Base-by-base conservation (phyloP, 2,113 vertebrate genomes). In the Mugil cephalus region DNA sequence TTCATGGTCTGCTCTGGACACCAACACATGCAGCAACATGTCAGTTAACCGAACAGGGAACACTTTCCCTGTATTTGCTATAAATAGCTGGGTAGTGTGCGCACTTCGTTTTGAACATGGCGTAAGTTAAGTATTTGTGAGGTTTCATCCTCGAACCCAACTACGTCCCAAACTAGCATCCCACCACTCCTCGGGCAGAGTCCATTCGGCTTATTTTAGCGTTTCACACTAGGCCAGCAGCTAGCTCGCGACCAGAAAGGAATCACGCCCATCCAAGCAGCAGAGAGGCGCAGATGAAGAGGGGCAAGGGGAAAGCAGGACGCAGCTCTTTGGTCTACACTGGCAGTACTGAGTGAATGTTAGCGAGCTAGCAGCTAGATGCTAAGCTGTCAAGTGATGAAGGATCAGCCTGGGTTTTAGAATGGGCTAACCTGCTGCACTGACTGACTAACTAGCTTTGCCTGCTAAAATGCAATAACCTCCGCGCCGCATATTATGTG, bases 331-430 rank as follows among this genome's bases (percentile, higher is more conserved):
- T 74, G 75, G 82, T 72, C 51, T 7, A 6, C 1, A 52, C 13
- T 38, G 45, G 45, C 56, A 35, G 8, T 15, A 34, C 36, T 15
- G n/a, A 45, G 36, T 17, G 14, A 9, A 43, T 24, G 43, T 4
- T 56, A 68, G 35, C 52, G 30, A 15, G 59, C 66, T 83, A 84
- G 46, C 74, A 34, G 51, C 15, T 84, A 77, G 42, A 69, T 64
- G 39, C 68, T 72, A 47, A 75, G 12, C 42, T 84, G 66, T 34
- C 56, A 73, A 40, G 43, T 46, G 40, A 43, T 50, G 40, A 48
- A 15, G 55, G 56, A 50, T 72, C 43, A 65, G 67, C 8, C 63
- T 45, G 47, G 61, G 42, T 76, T 76, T 43, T 12, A 56, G 8
- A 40, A n/a, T 19, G 12, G 10, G 67, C 58, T 81, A 62, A 68